These are phyloP conservation scores for Mechanitis mazaeus DNA, from an alignment of 2,888 invertebrate species.

Conservation along the genomic window DNA sequence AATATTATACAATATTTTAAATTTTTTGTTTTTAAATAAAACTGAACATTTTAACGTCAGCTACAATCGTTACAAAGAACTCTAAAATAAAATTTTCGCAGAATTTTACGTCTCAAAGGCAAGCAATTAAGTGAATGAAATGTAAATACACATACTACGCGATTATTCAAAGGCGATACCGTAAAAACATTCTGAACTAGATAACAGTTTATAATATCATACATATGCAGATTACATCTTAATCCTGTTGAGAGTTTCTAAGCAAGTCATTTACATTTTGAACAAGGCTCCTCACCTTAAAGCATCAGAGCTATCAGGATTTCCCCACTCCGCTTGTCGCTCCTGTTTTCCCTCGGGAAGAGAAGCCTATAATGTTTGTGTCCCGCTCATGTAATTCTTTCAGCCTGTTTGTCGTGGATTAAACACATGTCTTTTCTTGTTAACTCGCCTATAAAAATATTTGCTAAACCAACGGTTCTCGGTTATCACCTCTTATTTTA, in stretches of 20 bases:
- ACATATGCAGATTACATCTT: constrained; percentile 56
- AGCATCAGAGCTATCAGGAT: constrained; percentile 48
- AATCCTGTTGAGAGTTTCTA: constrained; percentile 53
- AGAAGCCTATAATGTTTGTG: constrained; percentile 58
- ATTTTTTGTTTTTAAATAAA: too few species aligned
- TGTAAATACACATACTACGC: constrained; percentile 7
- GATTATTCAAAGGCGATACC: constrained; percentile 12
- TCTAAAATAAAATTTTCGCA: neutral
- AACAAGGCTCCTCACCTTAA: constrained; percentile 57
- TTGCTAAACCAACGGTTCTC: constrained; percentile 57
- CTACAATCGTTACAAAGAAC: neutral
- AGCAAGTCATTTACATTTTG: constrained; percentile 62
- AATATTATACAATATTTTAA: too few species aligned
- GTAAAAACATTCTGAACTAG: constrained; percentile 28
- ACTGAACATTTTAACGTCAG: too few species aligned
- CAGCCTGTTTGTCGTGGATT: constrained; percentile 71
- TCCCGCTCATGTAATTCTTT: constrained; percentile 66
- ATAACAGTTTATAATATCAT: constrained; percentile 42
- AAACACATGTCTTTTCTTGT: constrained; percentile 73
- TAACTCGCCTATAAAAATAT: constrained; percentile 65
- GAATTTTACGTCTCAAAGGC: neutral
- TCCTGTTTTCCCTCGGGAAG: constrained; percentile 56
- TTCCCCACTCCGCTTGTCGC: constrained; percentile 59
- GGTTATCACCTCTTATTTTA: constrained; percentile 39
- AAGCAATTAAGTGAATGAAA: constrained; percentile 5